Conservation (phyloP, 1,140 invertebrate genomes). For the Augochlora pura region DNA sequence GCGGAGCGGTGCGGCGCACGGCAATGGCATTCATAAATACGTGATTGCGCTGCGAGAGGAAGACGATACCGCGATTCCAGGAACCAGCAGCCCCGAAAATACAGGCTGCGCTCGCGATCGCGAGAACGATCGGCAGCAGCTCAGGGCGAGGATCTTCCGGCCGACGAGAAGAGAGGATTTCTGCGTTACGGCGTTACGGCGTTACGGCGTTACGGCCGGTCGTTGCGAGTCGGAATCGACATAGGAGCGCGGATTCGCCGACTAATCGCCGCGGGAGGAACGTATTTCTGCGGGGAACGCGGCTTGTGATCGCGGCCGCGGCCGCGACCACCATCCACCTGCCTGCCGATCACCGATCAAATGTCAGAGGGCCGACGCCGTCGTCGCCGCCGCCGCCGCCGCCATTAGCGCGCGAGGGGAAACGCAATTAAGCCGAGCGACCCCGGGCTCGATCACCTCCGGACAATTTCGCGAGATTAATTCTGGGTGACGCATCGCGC, state of each 20-base stretch:
- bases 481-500: too few species aligned
- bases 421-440: constrained; percentile 75
- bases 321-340: constrained; percentile 8
- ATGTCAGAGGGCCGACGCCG: constrained; percentile 53
- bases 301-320: not conserved
- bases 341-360: constrained; percentile 71
- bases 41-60: not conserved
- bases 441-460: constrained; percentile 65
- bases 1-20: too few species aligned
- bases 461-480: constrained; percentile 57
- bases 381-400: too few species aligned
- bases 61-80: not conserved
- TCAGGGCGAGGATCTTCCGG: not conserved
- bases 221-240: constrained; percentile 32
- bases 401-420: constrained; percentile 67
- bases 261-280: constrained; percentile 48
- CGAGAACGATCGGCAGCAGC: not conserved
- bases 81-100: not conserved
- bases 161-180: not conserved
- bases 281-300: not conserved
- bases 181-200: too few species aligned
- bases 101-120: not conserved
- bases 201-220: constrained; percentile 5
- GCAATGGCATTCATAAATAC: not conserved
- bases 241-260: constrained; percentile 31